Evolutionary conservation across 2,888 invertebrate genomes (phyloP), one percentile per base, ranked within the genome.

Genomic region (Lithodes maja): DNA sequence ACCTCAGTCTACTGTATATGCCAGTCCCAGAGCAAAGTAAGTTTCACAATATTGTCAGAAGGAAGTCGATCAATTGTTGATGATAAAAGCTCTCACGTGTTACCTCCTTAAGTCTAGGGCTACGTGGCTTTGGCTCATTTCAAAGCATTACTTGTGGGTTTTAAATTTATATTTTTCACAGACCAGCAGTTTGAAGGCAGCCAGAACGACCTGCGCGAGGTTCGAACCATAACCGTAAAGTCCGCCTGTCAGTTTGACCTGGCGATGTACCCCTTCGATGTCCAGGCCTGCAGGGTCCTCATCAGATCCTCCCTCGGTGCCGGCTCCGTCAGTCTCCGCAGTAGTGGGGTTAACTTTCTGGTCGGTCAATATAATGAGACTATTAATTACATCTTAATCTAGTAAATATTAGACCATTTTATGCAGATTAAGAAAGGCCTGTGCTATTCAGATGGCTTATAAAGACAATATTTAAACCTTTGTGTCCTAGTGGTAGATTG

Each of bases 221-320:
- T 68, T 17, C 69, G 89, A 15, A 80, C 85, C n/a, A n/a, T 85
- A 49, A 85, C 89, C 15, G 81, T 85, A 17, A 78, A 55, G 2
- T 89, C 80, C 52, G 55, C 71, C 49, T 89, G 89, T 53, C 84
- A 84, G 52, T 85, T 89, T 55, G 89, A 89, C 81, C 75, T 89
- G 61, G 50, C 80, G 15, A 85, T 85, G 84, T 89, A 89, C 74
- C 89, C 89, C 1, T 89, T 89, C 50, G 89, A 89, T 78, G 84
- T 89, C 12, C 89, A 89, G 74, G 50, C 50, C n/a, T 89, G 89
- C 77, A 53, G 55, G 80, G 68, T 89, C 17, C 71, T 89, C 61
- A 71, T 89, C 49, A 79, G 85, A 1, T 84, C 89, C 12, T 50
- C 85, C n/a, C 81, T 80, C 33, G 81, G 85, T 50, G 50, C 61